Evolutionary conservation across 2,113 vertebrate species (phyloP).

Genomic region (Anarrhichthys ocellatus): DNA sequence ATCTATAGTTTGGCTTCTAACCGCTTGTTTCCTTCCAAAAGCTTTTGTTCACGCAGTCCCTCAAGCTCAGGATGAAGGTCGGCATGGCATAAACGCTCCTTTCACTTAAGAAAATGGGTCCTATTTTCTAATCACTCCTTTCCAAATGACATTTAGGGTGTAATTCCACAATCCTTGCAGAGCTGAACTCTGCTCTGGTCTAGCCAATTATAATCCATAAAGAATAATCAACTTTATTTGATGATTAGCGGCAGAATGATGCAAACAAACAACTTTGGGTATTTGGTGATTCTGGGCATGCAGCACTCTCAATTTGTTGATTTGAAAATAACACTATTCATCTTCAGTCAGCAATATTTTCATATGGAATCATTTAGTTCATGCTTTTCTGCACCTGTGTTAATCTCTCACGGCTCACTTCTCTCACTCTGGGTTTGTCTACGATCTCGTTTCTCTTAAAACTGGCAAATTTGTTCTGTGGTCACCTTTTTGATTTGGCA

Average conservation of each 20-base stretch:
- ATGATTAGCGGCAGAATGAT: neutral
- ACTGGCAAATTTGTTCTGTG: neutral
- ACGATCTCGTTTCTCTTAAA: neutral
- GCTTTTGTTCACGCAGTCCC: constrained; percentile 45
- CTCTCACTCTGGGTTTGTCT: neutral
- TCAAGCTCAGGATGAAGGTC: constrained; percentile 75
- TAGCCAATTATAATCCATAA: neutral
- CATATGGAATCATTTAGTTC: neutral
- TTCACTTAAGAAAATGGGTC: constrained; percentile 15
- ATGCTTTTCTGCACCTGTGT: neutral
- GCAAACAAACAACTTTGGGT: neutral
- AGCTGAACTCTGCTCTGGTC: neutral
- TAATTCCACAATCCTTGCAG: neutral
- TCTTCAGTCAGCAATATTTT: neutral
- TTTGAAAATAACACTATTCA: neutral
- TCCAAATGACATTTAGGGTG: constrained; percentile 9
- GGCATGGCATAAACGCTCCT: constrained; percentile 59
- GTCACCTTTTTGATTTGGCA: constrained; percentile 2
- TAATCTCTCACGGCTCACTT: neutral
- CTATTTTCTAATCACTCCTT: constrained; percentile 2
- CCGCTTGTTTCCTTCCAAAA: constrained; percentile 68
- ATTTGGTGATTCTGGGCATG: neutral
- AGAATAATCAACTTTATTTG: neutral
- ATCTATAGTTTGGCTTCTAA: constrained; percentile 12
- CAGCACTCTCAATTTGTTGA: neutral